phyloP scores from a whole-genome alignment of 2,888 invertebrate genomes.

The Coelopa pilipes region DNA sequence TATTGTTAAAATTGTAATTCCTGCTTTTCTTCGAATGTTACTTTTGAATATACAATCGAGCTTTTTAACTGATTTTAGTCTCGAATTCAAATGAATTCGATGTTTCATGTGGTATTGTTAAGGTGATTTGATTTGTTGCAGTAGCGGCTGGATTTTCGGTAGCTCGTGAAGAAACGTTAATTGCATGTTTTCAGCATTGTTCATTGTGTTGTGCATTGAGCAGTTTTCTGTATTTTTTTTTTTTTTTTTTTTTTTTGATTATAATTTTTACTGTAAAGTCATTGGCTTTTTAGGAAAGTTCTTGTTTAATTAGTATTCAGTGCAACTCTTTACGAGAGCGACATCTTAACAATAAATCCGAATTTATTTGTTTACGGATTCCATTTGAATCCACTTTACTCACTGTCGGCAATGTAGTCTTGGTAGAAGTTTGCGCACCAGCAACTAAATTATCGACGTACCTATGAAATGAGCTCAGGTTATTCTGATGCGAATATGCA shows the following conservation, averaged over 20 bases:
- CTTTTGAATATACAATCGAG: too few relatives aligned
- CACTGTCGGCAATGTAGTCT: neutral
- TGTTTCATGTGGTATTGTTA: neutral
- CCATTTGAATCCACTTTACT: neutral
- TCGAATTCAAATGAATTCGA: neutral
- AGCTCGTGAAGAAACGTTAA: constrained; percentile 30
- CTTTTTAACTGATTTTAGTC: too few relatives aligned
- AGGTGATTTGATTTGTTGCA: neutral
- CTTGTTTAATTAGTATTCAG: constrained; percentile 9
- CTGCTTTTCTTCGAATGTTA: too few relatives aligned
- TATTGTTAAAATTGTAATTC: too few relatives aligned
- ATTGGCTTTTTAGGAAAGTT: constrained; percentile 25
- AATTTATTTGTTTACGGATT: constrained; percentile 24
- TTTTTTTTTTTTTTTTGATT: constrained; percentile 8
- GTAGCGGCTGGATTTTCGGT: neutral
- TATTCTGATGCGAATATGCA: neutral
- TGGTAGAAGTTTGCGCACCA: neutral
- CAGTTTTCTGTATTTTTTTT: neutral
- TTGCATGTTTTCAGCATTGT: constrained; percentile 17
- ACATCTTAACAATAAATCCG: neutral
- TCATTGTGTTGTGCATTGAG: constrained; percentile 2
- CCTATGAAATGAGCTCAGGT: neutral
- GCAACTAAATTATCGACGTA: neutral
- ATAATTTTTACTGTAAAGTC: constrained; percentile 10
- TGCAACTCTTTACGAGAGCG: neutral